Percentiles rank a stretch among this genome's conserved stretches.
Evolutionary conservation across 2,888 invertebrate species (phyloP).

Genomic region (Hemaris fuciformis): DNA sequence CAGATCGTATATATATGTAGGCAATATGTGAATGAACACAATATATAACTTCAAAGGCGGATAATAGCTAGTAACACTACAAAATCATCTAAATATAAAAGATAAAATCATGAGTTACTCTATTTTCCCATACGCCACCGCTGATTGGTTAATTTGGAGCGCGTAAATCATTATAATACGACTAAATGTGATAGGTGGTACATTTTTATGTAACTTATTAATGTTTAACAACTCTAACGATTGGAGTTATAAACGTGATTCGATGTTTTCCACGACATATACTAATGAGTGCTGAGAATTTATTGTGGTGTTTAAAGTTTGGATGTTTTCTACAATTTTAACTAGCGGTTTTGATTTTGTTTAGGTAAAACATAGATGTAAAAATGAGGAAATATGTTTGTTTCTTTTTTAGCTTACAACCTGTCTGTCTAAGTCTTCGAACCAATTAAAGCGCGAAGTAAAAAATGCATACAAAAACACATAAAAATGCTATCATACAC

Average conservation of each 20-base stretch:
- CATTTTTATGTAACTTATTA: slow-evolving; percentile 19
- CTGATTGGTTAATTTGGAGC: slow-evolving; percentile 31
- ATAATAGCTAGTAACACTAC: no score
- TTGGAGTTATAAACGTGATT: slow-evolving; percentile 15
- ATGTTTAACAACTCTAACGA: slow-evolving; percentile 24
- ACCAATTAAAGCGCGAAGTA: no score
- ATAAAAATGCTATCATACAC: no score
- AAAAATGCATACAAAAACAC: no score
- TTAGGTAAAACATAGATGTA: no score
- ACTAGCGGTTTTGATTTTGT: no score
- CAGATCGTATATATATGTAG: no score
- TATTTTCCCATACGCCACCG: slow-evolving; percentile 5
- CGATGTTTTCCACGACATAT: neutral
- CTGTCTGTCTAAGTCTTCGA: no score
- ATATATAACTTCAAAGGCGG: no score
- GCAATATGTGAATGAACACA: no score
- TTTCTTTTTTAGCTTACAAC: no score
- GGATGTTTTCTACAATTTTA: neutral
- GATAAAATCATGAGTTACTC: neutral
- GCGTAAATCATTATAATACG: slow-evolving; percentile 30
- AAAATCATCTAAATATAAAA: neutral
- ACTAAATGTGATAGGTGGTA: slow-evolving; percentile 27
- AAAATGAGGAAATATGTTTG: no score
- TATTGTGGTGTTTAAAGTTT: neutral
- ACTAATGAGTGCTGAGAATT: slow-evolving; percentile 1